Evolutionary conservation across 2,888 invertebrate genomes (phyloP), one percentile per base, ranked within the genome.

Genomic region (Euproctis similis): DNA sequence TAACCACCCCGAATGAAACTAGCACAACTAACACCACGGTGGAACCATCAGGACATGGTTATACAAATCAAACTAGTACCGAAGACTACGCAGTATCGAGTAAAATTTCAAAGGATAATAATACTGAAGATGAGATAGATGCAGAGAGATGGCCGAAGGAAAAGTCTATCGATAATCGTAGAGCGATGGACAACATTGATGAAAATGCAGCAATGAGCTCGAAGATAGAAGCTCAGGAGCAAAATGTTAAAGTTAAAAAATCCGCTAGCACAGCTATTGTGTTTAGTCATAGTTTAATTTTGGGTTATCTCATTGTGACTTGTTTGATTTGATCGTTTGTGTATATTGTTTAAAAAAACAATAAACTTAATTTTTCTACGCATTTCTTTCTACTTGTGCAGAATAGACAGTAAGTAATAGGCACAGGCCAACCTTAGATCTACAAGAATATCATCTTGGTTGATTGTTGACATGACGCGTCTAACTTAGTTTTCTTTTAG

Each of bases 171-270:
- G 53, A 44, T 16, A 53, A 59, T 2, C 37, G 25, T 24, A 53
- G 42, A 30, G 30, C 39, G 26, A 29, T 36, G 6, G 52, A 38
- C 6, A 53, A 50, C 5, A 28, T 36, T 14, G 53, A 14, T 4
- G 14, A 53, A 24, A 39, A 31, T 10, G 3, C 19, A 6, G 42
- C 42, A 17, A 46, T 57, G 8, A 52, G 47, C 26, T 17, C 46
- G 1, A 54, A 42, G n/a, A 43, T 65, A 6, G 58, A 67, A 41
- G 59, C 67, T 11, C 61, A 53, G 14, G 47, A 36, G 4, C 47
- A 53, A 10, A 14, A 40, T 2, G 12, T 8, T n/a, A n/a, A n/a
- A n/a, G n/a, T n/a, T n/a, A n/a, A n/a, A n/a, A n/a, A n/a, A n/a
- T n/a, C n/a, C n/a, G n/a, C n/a, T n/a, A n/a, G n/a, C n/a, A n/a